Conservation (phyloP, 2,797 vertebrate species). For the Pampus argenteus region DNA sequence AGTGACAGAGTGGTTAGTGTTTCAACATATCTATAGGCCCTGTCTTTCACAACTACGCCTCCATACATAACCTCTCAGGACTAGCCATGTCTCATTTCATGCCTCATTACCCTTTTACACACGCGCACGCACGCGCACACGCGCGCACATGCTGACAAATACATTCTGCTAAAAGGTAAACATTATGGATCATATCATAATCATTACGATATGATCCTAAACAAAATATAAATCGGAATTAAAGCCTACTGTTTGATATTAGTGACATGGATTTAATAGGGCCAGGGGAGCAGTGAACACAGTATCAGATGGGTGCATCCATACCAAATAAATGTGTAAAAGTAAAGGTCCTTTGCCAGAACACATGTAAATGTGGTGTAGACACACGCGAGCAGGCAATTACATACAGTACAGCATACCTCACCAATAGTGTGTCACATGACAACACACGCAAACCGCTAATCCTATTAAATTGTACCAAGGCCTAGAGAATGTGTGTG, state of each 20-base stretch:
- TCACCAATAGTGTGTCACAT: background rate
- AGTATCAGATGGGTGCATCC: background rate
- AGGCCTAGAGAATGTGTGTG: background rate
- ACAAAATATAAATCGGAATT: no score
- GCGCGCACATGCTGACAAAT: conserved; percentile 22
- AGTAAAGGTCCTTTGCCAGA: conserved; percentile 3
- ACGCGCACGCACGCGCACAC: conserved; percentile 26
- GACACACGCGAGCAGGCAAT: background rate
- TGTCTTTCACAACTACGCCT: conserved; percentile 42
- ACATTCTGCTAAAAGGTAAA: conserved; percentile 34
- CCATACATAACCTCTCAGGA: conserved; percentile 45
- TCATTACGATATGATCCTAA: background rate
- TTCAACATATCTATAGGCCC: conserved; percentile 30
- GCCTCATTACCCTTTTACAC: conserved; percentile 50
- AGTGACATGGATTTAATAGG: background rate
- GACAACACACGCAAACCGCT: conserved; percentile 13
- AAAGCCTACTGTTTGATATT: background rate
- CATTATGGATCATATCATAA: no score
- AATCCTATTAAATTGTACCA: background rate
- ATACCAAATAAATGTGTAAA: background rate
- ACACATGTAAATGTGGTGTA: background rate
- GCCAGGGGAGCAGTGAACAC: background rate
- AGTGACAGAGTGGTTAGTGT: conserved; percentile 41
- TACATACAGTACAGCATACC: background rate
- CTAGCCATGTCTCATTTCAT: conserved; percentile 53